Conservation (phyloP, 2,113 vertebrate genomes). For the Ceyx melanurus region DNA sequence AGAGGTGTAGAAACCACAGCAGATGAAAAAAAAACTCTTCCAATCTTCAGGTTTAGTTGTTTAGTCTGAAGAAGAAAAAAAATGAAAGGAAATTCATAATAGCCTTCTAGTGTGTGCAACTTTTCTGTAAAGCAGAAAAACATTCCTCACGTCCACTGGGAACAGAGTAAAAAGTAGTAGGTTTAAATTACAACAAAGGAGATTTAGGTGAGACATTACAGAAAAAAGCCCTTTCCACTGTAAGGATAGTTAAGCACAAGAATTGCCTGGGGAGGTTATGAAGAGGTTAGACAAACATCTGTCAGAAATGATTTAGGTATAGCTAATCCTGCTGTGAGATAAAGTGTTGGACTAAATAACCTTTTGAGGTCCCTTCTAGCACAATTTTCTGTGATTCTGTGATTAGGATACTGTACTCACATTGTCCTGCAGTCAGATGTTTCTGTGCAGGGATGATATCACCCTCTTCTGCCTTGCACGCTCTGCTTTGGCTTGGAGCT, state of each 20-base stretch:
- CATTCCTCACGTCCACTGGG: slow-evolving; percentile 49
- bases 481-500: not conserved
- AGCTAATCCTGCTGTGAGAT: slow-evolving; percentile 61
- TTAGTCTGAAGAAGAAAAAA: slow-evolving; percentile 29
- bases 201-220: slow-evolving; percentile 66
- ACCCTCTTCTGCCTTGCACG: not conserved
- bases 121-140: slow-evolving; percentile 51
- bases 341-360: slow-evolving; percentile 61
- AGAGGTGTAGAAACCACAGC: not conserved
- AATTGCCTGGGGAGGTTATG: slow-evolving; percentile 68
- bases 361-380: slow-evolving; percentile 54
- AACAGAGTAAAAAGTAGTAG: slow-evolving; percentile 36
- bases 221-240: slow-evolving; percentile 54
- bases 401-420: not conserved
- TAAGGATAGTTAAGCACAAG: slow-evolving; percentile 68
- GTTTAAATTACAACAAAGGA: slow-evolving; percentile 64
- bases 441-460: not conserved
- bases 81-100: slow-evolving; percentile 27
- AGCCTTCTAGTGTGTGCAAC: not conserved
- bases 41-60: slow-evolving; percentile 46
- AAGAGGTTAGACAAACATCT: slow-evolving; percentile 71
- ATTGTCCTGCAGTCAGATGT: not conserved
- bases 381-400: slow-evolving; percentile 30
- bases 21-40: not conserved
- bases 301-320: slow-evolving; percentile 68